These are phyloP conservation scores for Polietes domitor DNA, from an alignment of 2,888 invertebrate genomes.

Conservation along the genomic window DNA sequence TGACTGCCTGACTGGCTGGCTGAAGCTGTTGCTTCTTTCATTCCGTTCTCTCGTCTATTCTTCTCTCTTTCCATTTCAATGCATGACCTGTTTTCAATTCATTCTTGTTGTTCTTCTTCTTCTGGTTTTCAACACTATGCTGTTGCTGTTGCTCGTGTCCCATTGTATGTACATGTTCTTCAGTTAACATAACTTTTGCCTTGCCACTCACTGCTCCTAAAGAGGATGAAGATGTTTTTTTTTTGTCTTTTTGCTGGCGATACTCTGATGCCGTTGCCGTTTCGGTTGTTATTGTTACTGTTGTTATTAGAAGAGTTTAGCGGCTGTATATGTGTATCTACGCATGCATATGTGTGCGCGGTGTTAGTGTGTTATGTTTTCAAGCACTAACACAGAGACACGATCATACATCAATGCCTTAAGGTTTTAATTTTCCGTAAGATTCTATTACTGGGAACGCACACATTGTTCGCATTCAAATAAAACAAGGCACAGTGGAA, in stretches of 20 bases:
- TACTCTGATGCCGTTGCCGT: constrained; percentile 12
- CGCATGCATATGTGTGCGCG: constrained; percentile 15
- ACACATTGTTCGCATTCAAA: constrained; percentile 53
- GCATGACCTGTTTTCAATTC: constrained; percentile 32
- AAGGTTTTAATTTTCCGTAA: constrained; percentile 57
- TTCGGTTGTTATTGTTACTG: constrained; percentile 35
- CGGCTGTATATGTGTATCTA: background rate
- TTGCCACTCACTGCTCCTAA: constrained; percentile 32
- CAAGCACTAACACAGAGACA: background rate
- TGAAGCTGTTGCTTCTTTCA: constrained; percentile 40
- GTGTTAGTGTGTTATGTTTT: constrained; percentile 49
- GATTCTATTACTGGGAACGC: constrained; percentile 49
- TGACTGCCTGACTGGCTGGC: constrained; percentile 39
- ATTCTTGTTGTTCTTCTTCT: constrained; percentile 43
- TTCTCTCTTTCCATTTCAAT: constrained; percentile 15
- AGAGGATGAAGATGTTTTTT: constrained; percentile 27
- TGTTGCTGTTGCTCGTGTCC: constrained; percentile 8
- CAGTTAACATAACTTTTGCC: constrained; percentile 41
- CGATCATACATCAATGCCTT: constrained; percentile 46
- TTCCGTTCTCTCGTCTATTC: constrained; percentile 20
- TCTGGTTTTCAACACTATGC: background rate
- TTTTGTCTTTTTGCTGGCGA: constrained; percentile 30
- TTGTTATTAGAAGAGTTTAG: constrained; percentile 30
- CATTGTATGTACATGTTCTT: constrained; percentile 25
- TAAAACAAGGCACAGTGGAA: background rate